Conservation (phyloP, 2,113 vertebrate genomes). For the Varanus komodoensis region DNA sequence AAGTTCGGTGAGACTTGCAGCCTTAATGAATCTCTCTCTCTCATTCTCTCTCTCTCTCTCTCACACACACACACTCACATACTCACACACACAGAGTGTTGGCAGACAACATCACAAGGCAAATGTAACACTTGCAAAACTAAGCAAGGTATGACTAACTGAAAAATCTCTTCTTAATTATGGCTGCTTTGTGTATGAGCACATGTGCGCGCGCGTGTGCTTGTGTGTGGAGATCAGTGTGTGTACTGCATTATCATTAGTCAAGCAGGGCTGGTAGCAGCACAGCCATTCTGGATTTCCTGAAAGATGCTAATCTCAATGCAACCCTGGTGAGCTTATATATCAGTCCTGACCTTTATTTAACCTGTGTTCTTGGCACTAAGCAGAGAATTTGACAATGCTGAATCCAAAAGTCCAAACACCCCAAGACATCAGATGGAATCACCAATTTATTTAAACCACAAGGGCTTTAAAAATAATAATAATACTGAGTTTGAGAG, state of each 20-base stretch:
- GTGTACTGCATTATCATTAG: background rate
- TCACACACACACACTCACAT: background rate
- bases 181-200: background rate
- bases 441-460: conserved; percentile 42
- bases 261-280: background rate
- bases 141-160: background rate
- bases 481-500: conserved; percentile 4
- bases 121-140: conserved; percentile 2
- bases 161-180: background rate
- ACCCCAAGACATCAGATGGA: conserved; percentile 38
- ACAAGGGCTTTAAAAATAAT: conserved; percentile 15
- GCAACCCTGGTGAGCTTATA: conserved; percentile 6
- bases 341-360: conserved; percentile 21
- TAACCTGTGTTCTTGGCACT: conserved; percentile 33
- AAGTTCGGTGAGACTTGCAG: background rate
- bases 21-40: background rate
- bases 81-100: background rate
- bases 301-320: conserved; percentile 11
- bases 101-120: background rate
- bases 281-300: background rate
- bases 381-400: conserved; percentile 18
- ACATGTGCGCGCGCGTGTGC: background rate
- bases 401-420: conserved; percentile 38
- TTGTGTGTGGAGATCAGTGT: background rate
- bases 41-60: background rate